These are phyloP conservation scores for Connochaetes taurinus DNA, from an alignment of 2,113 vertebrate species.

Conservation along the genomic window DNA sequence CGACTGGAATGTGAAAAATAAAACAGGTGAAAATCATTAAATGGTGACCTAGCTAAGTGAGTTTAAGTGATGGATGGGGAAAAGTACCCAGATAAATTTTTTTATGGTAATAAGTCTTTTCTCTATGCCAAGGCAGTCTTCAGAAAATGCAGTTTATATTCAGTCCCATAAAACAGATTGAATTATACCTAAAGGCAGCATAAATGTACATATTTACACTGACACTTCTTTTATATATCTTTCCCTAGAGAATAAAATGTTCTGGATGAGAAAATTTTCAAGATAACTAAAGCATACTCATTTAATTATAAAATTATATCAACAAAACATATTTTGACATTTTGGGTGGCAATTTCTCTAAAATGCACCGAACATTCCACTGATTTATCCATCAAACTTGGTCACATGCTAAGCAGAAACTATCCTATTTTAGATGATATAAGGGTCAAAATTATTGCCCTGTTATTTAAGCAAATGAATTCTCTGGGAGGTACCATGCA, in stretches of 20 bases:
- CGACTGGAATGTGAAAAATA: conserved; percentile 29
- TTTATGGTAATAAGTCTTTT: conserved; percentile 12
- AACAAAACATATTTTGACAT: neutral
- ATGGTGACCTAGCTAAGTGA: neutral
- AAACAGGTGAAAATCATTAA: conserved; percentile 36
- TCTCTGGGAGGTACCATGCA: neutral
- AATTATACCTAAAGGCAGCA: neutral
- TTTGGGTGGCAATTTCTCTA: conserved; percentile 13
- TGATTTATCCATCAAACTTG: neutral
- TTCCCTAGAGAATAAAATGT: neutral
- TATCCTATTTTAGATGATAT: neutral
- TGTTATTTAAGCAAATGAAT: neutral
- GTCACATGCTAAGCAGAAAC: neutral
- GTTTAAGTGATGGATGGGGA: neutral
- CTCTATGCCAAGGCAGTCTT: neutral
- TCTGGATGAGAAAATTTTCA: neutral
- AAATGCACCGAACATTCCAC: neutral
- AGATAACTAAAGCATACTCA: neutral
- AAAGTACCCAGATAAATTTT: conserved; percentile 7
- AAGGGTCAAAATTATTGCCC: neutral
- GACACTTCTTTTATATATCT: neutral
- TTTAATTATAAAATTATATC: conserved; percentile 29
- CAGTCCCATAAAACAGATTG: neutral
- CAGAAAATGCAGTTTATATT: neutral
- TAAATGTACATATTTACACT: neutral